Percentiles rank a stretch among this genome's conserved stretches.
Conservation (phyloP, 2,113 vertebrate genomes). For the Rhinichthys klamathensis region DNA sequence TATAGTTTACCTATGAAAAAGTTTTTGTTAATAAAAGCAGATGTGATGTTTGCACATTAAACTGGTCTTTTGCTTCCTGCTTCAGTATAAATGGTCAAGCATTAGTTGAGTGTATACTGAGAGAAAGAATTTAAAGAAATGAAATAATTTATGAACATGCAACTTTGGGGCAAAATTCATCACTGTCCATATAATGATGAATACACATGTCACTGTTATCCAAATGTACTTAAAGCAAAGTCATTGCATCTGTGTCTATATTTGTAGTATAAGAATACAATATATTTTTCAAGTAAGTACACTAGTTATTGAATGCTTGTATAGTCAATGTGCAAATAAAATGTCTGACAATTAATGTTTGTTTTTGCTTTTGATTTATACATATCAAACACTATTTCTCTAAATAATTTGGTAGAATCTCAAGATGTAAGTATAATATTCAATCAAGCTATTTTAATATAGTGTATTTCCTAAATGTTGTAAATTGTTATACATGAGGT, state of each 20-base stretch:
- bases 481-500: neutral
- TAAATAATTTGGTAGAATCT: neutral
- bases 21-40: neutral
- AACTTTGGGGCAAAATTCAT: neutral
- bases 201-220: neutral
- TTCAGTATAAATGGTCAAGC: neutral
- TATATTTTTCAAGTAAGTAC: neutral
- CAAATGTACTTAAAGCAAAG: neutral
- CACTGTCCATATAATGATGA: neutral
- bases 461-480: neutral
- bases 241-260: neutral
- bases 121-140: neutral
- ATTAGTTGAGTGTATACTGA: neutral
- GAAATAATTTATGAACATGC: neutral
- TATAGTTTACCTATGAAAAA: neutral
- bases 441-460: neutral
- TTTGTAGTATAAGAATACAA: neutral
- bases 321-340: neutral
- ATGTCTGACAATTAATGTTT: neutral
- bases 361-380: neutral
- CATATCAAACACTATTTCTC: neutral
- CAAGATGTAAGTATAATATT: neutral
- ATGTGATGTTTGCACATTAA: slow-evolving; percentile 19
- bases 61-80: neutral
- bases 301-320: neutral